These are phyloP conservation scores for Eptesicus fuscus DNA, from an alignment of 2,113 vertebrate genomes.

Conservation along the genomic window DNA sequence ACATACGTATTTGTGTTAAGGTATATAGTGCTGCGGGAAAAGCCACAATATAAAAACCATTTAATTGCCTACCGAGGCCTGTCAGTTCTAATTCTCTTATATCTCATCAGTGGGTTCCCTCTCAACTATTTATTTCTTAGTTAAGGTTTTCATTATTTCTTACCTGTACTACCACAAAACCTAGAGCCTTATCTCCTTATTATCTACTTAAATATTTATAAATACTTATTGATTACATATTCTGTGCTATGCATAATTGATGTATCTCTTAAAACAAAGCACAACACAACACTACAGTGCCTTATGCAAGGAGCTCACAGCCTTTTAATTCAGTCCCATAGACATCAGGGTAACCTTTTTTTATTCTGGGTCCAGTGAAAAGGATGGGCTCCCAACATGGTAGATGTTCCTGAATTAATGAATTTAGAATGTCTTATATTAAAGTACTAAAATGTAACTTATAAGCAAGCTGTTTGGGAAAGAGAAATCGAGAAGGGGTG, in stretches of 20 bases:
- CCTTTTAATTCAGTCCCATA: not conserved
- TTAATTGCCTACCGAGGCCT: not conserved
- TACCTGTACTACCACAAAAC: not conserved
- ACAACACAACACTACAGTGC: not conserved
- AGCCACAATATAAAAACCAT: not conserved
- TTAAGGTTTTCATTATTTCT: not conserved
- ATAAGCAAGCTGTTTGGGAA: not conserved
- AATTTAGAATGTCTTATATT: not conserved
- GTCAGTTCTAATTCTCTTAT: not conserved
- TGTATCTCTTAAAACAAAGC: not conserved
- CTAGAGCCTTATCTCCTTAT: not conserved
- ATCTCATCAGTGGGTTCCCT: not conserved
- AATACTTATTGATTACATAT: not conserved
- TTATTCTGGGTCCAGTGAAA: not conserved
- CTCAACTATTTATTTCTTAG: not conserved
- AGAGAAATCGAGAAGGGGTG: not conserved
- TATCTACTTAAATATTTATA: not conserved
- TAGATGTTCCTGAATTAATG: not conserved
- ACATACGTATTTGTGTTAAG: not conserved
- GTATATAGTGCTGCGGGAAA: not conserved
- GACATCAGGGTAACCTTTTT: not conserved
- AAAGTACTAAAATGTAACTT: not conserved
- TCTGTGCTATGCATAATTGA: not conserved
- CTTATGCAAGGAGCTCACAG: not conserved
- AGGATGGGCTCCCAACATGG: not conserved